A percentile compares a stretch with the other conserved stretches of the same genome.
Conservation (phyloP, 1,140 invertebrate species). For the Danaus plexippus region DNA sequence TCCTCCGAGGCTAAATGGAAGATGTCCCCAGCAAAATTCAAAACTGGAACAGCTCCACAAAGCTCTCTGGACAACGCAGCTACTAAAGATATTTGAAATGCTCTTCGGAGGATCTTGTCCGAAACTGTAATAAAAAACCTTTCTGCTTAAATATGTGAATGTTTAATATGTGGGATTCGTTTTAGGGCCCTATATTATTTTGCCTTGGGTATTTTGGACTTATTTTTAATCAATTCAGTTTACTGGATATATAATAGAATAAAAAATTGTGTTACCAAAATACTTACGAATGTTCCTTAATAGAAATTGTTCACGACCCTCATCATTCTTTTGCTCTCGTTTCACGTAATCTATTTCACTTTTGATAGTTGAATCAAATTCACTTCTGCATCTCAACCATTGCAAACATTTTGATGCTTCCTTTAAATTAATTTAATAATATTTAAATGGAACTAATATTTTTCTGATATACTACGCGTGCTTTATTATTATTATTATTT, state of each 20-base stretch:
- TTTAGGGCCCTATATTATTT: too few species aligned
- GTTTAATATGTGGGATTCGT: too few species aligned
- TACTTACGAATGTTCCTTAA: constrained; percentile 21
- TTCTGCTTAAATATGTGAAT: not conserved
- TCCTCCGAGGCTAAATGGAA: constrained; percentile 23
- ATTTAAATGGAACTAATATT: too few species aligned
- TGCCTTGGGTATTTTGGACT: too few species aligned
- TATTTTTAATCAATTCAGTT: too few species aligned
- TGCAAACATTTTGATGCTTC: constrained; percentile 1
- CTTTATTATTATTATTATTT: too few species aligned
- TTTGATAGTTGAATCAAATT: not conserved
- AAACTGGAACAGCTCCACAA: constrained; percentile 31
- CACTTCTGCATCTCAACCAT: constrained; percentile 4
- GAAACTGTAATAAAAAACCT: constrained; percentile 23
- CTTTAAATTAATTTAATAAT: too few species aligned
- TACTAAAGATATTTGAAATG: constrained; percentile 30
- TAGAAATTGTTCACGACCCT: constrained; percentile 12
- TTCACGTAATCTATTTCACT: not conserved
- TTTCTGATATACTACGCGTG: too few species aligned
- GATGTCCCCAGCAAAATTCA: constrained; percentile 40
- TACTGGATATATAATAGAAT: not conserved
- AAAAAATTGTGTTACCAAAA: not conserved
- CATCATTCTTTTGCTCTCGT: constrained; percentile 16
- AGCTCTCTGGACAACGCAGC: constrained; percentile 27
- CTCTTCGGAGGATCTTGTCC: constrained; percentile 30